phyloP scores from a whole-genome alignment of 2,797 vertebrate genomes.

The Emydoidea blandingii region DNA sequence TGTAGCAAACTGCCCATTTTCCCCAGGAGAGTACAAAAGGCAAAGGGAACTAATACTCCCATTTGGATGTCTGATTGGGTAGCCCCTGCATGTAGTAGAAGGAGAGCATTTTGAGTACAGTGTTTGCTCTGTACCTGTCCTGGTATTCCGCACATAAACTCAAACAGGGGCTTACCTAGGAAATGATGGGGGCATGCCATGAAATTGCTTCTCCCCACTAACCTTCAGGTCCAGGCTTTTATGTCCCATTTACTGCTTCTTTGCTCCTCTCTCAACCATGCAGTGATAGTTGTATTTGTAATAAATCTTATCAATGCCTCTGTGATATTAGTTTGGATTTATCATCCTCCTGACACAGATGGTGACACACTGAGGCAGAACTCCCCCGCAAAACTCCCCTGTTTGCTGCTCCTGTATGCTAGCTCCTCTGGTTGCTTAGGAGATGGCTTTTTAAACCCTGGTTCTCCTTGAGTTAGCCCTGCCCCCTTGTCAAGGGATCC shows the following conservation, averaged over 20 bases:
- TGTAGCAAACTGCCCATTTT: background rate
- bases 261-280: conserved; percentile 9
- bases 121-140: background rate
- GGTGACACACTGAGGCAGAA: conserved; percentile 60
- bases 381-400: background rate
- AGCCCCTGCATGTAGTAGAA: background rate
- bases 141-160: conserved; percentile 2
- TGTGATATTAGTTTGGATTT: conserved; percentile 54
- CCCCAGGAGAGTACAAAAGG: background rate
- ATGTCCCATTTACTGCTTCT: conserved; percentile 20
- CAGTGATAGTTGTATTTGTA: conserved; percentile 63
- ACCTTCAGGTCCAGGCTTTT: conserved; percentile 39
- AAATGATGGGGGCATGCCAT: conserved; percentile 26
- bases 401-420: background rate
- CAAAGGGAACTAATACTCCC: background rate
- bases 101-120: background rate
- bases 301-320: conserved; percentile 65
- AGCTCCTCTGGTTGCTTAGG: background rate
- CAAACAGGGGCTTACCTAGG: background rate
- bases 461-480: background rate
- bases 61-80: conserved; percentile 15
- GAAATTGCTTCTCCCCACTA: conserved; percentile 52
- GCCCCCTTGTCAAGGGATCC: background rate
- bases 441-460: background rate
- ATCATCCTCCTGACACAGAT: conserved; percentile 27